phyloP scores from a whole-genome alignment of 2,113 vertebrate genomes.

The Nyctibius bracteatus region DNA sequence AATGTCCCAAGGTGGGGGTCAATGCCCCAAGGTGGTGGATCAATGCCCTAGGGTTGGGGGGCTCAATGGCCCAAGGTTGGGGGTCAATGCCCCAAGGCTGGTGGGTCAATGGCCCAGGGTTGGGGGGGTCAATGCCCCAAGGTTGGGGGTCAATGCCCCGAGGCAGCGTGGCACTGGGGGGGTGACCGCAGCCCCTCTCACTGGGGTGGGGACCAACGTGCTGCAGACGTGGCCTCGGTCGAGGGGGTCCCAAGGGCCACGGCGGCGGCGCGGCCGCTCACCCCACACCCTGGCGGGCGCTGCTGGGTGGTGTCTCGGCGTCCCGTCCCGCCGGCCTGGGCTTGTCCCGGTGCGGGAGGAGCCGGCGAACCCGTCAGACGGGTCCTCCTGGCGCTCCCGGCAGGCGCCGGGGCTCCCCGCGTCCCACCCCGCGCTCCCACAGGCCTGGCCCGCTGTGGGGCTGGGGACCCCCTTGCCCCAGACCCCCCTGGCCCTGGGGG shows the following conservation, averaged over 20 bases:
- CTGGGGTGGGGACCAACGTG: not conserved
- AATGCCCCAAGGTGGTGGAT: no score
- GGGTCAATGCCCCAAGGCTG: no score
- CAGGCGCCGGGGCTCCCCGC: not conserved
- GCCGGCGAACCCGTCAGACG: constrained; percentile 2
- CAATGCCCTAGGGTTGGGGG: no score
- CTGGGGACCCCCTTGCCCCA: not conserved
- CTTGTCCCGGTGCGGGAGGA: constrained; percentile 48
- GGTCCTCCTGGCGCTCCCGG: not conserved
- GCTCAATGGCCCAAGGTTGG: no score
- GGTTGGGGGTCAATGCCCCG: no score
- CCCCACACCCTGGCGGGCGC: not conserved
- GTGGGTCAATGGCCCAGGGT: no score
- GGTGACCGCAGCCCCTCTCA: not conserved
- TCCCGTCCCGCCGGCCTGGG: constrained; percentile 10
- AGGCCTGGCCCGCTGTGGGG: not conserved
- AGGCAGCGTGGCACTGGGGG: not conserved
- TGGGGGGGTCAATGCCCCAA: no score
- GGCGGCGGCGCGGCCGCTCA: not conserved
- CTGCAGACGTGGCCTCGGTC: rapidly evolving
- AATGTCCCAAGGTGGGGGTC: no score
- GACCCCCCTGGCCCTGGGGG: not conserved
- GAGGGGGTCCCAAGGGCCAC: not conserved
- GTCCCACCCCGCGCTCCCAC: not conserved
- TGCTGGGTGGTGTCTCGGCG: constrained; percentile 6